phyloP scores from a whole-genome alignment of 2,888 invertebrate species.

The Mythimna vitellina region DNA sequence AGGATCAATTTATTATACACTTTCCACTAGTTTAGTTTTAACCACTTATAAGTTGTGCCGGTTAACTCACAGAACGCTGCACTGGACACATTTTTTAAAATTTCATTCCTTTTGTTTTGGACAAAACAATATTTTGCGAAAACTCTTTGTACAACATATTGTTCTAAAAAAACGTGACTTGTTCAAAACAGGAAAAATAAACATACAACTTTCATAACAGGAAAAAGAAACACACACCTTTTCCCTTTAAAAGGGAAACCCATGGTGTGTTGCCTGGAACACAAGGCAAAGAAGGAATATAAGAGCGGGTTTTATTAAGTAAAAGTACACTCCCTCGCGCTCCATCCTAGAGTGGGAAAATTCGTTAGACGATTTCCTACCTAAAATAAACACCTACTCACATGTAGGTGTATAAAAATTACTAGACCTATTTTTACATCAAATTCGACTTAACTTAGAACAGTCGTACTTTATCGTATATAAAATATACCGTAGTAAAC shows the following conservation, averaged over 20 bases:
- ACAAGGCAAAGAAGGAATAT: too few species aligned
- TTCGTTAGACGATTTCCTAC: too few species aligned
- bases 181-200: background rate
- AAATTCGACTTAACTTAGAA: background rate
- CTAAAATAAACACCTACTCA: background rate
- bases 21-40: conserved; percentile 13
- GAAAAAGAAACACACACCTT: background rate
- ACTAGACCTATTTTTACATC: background rate
- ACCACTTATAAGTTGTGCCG: background rate
- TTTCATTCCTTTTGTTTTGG: too few species aligned
- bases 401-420: background rate
- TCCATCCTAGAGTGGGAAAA: too few species aligned
- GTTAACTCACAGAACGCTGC: background rate
- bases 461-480: background rate
- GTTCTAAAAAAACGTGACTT: too few species aligned
- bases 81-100: too few species aligned
- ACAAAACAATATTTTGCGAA: background rate
- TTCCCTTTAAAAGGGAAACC: too few species aligned
- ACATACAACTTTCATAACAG: too few species aligned
- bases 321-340: too few species aligned
- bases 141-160: background rate
- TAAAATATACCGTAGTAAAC: background rate
- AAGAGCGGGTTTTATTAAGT: too few species aligned
- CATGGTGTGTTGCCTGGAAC: too few species aligned
- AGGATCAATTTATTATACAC: conserved; percentile 2